Base-by-base conservation (phyloP, 2,797 vertebrate genomes). In the Parambassis ranga region DNA sequence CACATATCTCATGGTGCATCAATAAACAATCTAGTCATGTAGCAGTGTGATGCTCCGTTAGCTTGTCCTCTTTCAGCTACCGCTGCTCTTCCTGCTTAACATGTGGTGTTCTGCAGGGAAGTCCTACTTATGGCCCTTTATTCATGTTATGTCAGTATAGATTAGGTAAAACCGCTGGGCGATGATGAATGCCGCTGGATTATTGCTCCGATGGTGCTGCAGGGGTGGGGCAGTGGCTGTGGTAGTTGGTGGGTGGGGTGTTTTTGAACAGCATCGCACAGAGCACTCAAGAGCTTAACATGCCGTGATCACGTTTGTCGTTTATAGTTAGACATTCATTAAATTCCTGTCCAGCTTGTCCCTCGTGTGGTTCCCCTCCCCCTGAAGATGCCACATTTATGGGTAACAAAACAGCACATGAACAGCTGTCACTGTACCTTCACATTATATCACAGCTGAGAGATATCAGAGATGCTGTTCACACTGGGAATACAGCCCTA, bases 271-370 rank as follows among this genome's bases (percentile, higher is more conserved):
- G 16, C 33, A 36, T 30, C 49, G 33, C 16, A 44, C 10, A 49
- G 44, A 77, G 68, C 82, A 84, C 78, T 84, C 77, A 82, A 60
- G 71, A 77, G 83, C 77, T 81, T 81, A 87, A 71, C 69, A 51
- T 78, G 30, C 57, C 22, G 65, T 53, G 20, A 64, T 77, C 66
- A 56, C 31, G 55, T 56, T 52, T 59, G 38, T 50, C 32, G 18
- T 67, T 37, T 52, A 42, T 30, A 32, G 71, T 70, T 48, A 66
- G 22, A 4, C 11, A 52, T 52, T 30, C 1, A 6, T 15, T 32
- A 20, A 50, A 49, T 37, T 68, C 26, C 6, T 36, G 27, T 49
- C 46, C 3, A 1, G n/a, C 10, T 64, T 39, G 18, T 59, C 36
- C 18, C 11, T 31, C 10, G 1, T 24, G 19, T 32, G 4, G 24